phyloP scores from a whole-genome alignment of 2,797 vertebrate genomes.

The Bufotes viridis region DNA sequence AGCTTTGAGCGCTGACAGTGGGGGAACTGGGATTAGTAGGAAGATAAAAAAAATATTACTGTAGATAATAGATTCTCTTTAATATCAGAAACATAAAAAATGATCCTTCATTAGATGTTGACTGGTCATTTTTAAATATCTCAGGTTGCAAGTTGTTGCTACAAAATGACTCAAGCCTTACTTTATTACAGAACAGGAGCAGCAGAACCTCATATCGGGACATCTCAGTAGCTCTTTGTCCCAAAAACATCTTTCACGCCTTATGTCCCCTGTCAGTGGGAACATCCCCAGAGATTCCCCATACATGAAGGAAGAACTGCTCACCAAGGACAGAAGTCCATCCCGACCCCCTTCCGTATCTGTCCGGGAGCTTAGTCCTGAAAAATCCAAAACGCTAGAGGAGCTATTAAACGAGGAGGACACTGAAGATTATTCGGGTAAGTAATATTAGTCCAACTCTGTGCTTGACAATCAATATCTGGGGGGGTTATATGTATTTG shows the following conservation, averaged over 20 bases:
- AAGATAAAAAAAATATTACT: too few relatives aligned
- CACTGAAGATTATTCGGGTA: slow-evolving; percentile 39
- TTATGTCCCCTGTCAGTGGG: slow-evolving; percentile 40
- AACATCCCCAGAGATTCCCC: slow-evolving; percentile 61
- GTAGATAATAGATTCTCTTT: too few relatives aligned
- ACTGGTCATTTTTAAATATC: not conserved
- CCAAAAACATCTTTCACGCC: not conserved
- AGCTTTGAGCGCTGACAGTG: too few relatives aligned
- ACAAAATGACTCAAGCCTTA: not conserved
- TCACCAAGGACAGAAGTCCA: slow-evolving; percentile 64
- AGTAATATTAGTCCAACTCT: not conserved
- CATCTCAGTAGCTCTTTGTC: not conserved
- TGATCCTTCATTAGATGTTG: not conserved
- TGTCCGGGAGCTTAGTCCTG: slow-evolving; percentile 64
- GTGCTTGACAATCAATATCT: not conserved
- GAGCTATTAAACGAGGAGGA: slow-evolving; percentile 61
- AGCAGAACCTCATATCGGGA: not conserved
- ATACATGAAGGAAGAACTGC: slow-evolving; percentile 9
- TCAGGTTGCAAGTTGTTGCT: not conserved
- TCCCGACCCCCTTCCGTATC: slow-evolving; percentile 56
- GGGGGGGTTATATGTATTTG: not conserved
- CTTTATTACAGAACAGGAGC: slow-evolving; percentile 20
- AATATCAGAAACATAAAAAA: too few relatives aligned
- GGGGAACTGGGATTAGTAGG: too few relatives aligned
- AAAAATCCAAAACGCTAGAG: slow-evolving; percentile 60